A percentile compares a stretch with the other conserved stretches of the same genome.
Evolutionary conservation across 2,888 invertebrate species (phyloP).

Genomic region (Sphaerophoria rueppellii): DNA sequence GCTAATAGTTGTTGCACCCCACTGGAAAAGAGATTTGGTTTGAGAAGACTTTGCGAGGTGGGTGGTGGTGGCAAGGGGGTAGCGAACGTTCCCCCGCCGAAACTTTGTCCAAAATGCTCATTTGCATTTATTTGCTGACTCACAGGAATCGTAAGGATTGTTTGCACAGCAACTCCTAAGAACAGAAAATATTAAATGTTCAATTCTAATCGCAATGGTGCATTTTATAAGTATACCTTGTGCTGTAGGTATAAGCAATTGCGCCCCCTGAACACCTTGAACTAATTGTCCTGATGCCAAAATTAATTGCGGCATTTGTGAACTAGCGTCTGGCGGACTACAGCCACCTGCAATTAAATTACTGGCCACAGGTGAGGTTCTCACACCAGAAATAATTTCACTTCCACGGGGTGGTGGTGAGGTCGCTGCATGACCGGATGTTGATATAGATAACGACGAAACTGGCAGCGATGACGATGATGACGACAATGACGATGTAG

Average conservation of each 20-base stretch:
- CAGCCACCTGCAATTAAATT: constrained; percentile 73
- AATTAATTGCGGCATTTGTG: constrained; percentile 93
- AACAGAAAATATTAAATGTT: constrained; percentile 48
- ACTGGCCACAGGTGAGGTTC: constrained; percentile 82
- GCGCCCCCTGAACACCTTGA: constrained; percentile 96
- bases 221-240: constrained; percentile 87
- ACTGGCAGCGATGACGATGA: constrained; percentile 75
- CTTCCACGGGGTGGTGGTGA: constrained; percentile 82
- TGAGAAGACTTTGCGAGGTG: constrained; percentile 85
- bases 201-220: background rate
- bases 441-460: constrained; percentile 77
- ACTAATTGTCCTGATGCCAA: constrained; percentile 95
- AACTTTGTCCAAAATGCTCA: constrained; percentile 83
- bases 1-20: constrained; percentile 89
- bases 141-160: constrained; percentile 96
- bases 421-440: constrained; percentile 79
- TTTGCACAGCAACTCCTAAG: constrained; percentile 96
- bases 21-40: constrained; percentile 89
- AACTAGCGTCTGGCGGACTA: constrained; percentile 79
- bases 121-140: constrained; percentile 90
- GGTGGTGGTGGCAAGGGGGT: constrained; percentile 74
- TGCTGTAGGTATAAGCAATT: constrained; percentile 96
- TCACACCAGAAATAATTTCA: constrained; percentile 83
- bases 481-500: constrained; percentile 75
- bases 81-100: constrained; percentile 75